Percentiles rank a stretch among this genome's conserved stretches.
Evolutionary conservation across 2,113 vertebrate genomes (phyloP).

Genomic region (Podilymbus podiceps): DNA sequence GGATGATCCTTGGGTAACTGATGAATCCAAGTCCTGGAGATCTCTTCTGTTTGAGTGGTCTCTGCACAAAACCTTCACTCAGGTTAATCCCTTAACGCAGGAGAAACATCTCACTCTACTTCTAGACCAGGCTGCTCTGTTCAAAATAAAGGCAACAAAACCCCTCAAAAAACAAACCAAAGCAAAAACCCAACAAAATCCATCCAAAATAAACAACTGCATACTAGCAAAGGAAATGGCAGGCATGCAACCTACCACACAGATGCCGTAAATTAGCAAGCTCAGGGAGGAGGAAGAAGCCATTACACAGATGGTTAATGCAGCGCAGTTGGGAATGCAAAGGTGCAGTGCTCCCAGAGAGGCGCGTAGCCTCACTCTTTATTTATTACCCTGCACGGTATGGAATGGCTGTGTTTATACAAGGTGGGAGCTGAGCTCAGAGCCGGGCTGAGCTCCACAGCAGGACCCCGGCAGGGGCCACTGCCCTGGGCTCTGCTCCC

Average conservation of each 20-base stretch:
- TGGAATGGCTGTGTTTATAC: conserved; percentile 52
- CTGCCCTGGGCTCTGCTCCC: neutral
- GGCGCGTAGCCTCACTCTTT: neutral
- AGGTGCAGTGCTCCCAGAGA: neutral
- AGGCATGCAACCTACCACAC: fast-evolving
- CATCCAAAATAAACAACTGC: neutral
- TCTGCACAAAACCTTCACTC: neutral
- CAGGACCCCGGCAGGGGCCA: neutral
- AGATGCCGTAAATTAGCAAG: fast-evolving
- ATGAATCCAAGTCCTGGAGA: neutral
- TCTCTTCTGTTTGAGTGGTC: neutral
- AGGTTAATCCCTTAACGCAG: neutral
- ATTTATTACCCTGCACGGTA: neutral
- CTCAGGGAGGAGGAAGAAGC: neutral
- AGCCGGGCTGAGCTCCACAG: neutral
- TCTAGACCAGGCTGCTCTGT: fast-evolving
- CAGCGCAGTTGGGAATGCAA: neutral
- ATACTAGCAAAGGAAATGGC: neutral
- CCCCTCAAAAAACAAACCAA: no score
- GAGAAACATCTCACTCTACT: neutral
- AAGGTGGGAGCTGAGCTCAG: conserved; percentile 18
- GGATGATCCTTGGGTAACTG: neutral
- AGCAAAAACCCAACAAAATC: fast-evolving
- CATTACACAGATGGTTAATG: neutral
- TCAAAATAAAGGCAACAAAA: neutral